Percentiles rank a stretch among this genome's conserved stretches.
Evolutionary conservation across 92 coral and sea anemone genomes (phyloP).

Genomic region (Virgularia gustaviana): DNA sequence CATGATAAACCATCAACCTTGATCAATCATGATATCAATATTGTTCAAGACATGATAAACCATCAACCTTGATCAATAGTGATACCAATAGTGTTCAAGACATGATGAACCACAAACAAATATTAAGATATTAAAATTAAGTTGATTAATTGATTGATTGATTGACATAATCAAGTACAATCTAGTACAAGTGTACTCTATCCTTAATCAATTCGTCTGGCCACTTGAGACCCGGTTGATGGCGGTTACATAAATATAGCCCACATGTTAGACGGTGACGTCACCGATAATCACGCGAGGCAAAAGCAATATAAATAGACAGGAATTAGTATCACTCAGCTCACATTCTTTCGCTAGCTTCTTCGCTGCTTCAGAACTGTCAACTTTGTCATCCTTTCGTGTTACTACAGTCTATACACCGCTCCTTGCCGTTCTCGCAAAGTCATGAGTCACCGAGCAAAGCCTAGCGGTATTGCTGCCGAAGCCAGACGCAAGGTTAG

Average conservation of each 20-base stretch:
- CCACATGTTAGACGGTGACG: constrained; percentile 16
- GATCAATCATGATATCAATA: no score
- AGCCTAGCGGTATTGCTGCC: constrained; percentile 30
- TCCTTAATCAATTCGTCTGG: background rate
- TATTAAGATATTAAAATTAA: no score
- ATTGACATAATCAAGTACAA: no score
- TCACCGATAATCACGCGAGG: constrained; percentile 24
- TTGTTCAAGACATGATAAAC: no score
- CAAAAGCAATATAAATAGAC: constrained; percentile 2
- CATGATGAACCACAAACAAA: no score
- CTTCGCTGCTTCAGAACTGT: constrained; percentile 14
- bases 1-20: no score
- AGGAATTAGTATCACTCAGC: background rate
- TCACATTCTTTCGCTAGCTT: constrained; percentile 16
- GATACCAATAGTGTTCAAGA: no score
- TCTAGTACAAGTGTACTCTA: no score
- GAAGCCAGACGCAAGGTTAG: constrained; percentile 37
- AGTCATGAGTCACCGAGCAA: constrained; percentile 17
- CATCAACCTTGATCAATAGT: no score
- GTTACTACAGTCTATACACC: background rate
- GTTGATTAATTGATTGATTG: no score
- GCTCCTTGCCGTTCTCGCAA: background rate
- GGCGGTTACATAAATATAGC: no score
- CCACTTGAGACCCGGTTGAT: constrained; percentile 10
- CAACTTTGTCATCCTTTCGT: background rate